Percentiles rank a stretch among this genome's conserved stretches.
phyloP scores from a whole-genome alignment of 2,113 vertebrate genomes.

The Camarhynchus parvulus region DNA sequence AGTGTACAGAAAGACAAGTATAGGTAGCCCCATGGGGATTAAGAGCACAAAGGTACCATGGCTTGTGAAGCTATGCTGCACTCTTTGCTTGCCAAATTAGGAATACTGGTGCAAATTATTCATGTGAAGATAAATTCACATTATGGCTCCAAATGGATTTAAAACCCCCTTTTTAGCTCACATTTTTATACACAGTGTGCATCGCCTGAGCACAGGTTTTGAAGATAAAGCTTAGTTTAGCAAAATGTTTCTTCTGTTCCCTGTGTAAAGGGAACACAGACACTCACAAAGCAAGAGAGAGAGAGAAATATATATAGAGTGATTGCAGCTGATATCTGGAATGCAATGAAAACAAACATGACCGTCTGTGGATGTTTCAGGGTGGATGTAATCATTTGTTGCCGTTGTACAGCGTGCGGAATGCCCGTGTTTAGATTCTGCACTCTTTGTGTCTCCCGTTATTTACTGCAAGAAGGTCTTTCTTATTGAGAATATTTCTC shows the following conservation, averaged over 20 bases:
- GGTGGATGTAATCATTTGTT: constrained; percentile 30
- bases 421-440: not conserved
- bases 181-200: not conserved
- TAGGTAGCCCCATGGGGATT: constrained; percentile 62
- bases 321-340: constrained; percentile 43
- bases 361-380: not conserved
- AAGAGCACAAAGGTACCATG: constrained; percentile 55
- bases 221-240: constrained; percentile 2
- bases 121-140: constrained; percentile 31
- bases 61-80: not conserved
- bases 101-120: constrained; percentile 27
- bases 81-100: constrained; percentile 31
- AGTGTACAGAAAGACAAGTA: constrained; percentile 74
- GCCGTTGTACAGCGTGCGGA: not conserved
- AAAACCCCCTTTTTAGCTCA: not conserved
- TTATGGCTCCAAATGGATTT: constrained; percentile 18
- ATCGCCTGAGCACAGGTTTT: not conserved
- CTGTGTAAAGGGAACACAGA: not conserved
- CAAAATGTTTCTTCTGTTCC: not conserved
- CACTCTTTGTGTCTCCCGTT: not conserved
- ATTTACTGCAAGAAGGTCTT: constrained; percentile 7
- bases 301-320: not conserved
- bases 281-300: not conserved
- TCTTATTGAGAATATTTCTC: constrained; percentile 24
- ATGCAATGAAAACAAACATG: constrained; percentile 46